phyloP scores from a whole-genome alignment of 2,797 vertebrate species.

The Tamandua tetradactyla region DNA sequence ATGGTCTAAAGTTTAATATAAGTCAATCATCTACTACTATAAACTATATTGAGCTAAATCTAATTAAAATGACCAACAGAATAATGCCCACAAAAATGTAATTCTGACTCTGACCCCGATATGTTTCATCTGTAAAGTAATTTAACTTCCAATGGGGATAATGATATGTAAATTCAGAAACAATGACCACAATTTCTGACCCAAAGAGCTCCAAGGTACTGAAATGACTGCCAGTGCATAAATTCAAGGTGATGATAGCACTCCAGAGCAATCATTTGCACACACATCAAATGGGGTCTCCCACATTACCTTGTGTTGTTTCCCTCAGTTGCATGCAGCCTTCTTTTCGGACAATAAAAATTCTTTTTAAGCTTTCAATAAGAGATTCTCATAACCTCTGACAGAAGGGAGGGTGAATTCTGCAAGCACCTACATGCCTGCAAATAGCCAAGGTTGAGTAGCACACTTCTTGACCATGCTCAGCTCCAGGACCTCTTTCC shows the following conservation, averaged over 20 bases:
- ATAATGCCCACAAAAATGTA: background rate
- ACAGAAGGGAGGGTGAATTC: background rate
- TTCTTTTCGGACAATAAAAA: background rate
- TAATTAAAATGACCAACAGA: conserved; percentile 10
- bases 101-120: background rate
- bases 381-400: background rate
- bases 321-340: background rate
- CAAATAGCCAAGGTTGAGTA: background rate
- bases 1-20: conserved; percentile 1
- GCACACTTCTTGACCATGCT: background rate
- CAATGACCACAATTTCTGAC: background rate
- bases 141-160: background rate
- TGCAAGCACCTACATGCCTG: background rate
- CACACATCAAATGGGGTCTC: background rate
- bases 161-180: conserved; percentile 21
- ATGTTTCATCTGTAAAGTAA: background rate
- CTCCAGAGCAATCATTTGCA: too few relatives aligned
- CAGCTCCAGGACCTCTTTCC: background rate
- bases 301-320: background rate
- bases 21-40: conserved; percentile 4
- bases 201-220: background rate
- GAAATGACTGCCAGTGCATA: background rate
- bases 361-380: conserved; percentile 20
- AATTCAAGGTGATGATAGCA: background rate
- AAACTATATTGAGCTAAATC: background rate